phyloP scores from a whole-genome alignment of 1,140 invertebrate genomes.

The Tetramorium simillimum region DNA sequence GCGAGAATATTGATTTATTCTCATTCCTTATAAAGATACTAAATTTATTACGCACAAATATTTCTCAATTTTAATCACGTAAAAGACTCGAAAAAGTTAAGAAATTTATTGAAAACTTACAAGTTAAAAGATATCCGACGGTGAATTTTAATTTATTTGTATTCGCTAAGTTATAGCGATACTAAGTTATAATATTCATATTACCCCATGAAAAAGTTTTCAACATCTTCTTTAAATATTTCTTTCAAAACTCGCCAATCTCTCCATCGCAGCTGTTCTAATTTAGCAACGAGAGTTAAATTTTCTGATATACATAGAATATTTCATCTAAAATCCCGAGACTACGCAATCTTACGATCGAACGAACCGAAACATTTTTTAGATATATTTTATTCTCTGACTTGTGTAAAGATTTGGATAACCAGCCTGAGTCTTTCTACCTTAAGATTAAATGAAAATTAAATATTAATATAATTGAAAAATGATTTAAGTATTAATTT shows the following conservation, averaged over 20 bases:
- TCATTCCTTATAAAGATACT: not conserved
- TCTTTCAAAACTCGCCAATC: not conserved
- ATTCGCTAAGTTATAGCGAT: too few species aligned
- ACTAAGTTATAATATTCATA: not conserved
- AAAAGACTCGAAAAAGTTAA: not conserved
- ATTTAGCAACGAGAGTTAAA: not conserved
- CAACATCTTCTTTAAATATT: slow-evolving; percentile 20
- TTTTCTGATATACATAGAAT: not conserved
- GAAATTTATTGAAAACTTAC: not conserved
- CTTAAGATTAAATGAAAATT: slow-evolving; percentile 1
- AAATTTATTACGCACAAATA: not conserved
- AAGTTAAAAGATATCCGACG: not conserved
- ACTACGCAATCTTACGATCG: not conserved
- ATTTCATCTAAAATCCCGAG: not conserved
- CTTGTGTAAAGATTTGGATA: not conserved
- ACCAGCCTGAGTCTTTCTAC: not conserved
- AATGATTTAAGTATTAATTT: not conserved
- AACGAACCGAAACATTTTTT: not conserved
- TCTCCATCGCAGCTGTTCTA: slow-evolving; percentile 3
- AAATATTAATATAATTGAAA: not conserved
- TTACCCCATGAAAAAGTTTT: not conserved
- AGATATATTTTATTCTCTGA: not conserved
- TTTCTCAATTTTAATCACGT: not conserved
- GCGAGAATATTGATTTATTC: not conserved
- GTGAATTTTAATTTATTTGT: slow-evolving; percentile 30